These are phyloP conservation scores for Phenganax subtilis DNA, from an alignment of 92 coral and sea anemone species.

Conservation along the genomic window DNA sequence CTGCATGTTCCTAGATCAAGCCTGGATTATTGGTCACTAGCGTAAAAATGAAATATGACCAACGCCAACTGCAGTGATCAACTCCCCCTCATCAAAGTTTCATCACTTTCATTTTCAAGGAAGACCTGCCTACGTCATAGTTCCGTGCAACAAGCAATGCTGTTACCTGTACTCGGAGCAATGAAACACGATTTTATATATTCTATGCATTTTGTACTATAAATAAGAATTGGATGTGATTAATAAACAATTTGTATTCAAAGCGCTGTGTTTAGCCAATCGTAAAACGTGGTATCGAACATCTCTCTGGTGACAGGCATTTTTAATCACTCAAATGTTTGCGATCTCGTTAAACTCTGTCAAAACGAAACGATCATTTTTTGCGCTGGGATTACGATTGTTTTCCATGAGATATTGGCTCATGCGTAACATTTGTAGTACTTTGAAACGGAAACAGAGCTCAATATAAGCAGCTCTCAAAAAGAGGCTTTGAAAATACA, in stretches of 20 bases:
- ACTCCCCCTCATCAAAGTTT: background rate
- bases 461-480: background rate
- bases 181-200: background rate
- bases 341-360: background rate
- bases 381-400: background rate
- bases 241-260: background rate
- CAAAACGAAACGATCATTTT: background rate
- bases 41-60: no score
- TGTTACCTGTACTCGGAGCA: background rate
- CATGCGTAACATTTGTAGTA: background rate
- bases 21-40: no score
- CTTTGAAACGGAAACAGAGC: background rate
- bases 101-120: background rate
- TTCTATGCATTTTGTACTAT: background rate
- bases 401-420: background rate
- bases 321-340: constrained; percentile 10
- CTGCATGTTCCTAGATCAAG: no score
- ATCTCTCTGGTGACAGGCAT: constrained; percentile 15
- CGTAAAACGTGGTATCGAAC: background rate
- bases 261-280: background rate
- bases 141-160: background rate
- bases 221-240: background rate
- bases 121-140: background rate
- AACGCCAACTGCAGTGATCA: background rate
- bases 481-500: background rate